Evolutionary conservation across 2,888 invertebrate genomes (phyloP).

Genomic region (Hypercompe scribonia): DNA sequence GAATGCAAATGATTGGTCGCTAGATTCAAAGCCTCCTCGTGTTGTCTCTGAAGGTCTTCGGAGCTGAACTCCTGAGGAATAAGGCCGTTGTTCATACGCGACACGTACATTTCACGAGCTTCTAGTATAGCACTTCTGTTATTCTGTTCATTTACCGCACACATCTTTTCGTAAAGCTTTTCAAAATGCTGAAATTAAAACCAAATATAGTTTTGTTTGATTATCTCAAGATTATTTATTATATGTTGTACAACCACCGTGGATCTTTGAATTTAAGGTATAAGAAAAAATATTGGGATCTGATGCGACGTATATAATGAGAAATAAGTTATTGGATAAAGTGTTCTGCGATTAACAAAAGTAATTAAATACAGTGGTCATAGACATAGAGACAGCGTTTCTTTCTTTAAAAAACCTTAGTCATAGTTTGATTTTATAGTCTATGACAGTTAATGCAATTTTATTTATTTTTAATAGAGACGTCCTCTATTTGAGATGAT

Average conservation of each 20-base stretch:
- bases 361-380: no score
- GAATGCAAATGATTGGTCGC: slow-evolving; percentile 24
- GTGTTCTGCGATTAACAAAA: no score
- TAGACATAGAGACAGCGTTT: no score
- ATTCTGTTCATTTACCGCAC: slow-evolving; percentile 27
- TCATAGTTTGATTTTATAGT: no score
- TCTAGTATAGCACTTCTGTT: slow-evolving; percentile 20
- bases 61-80: slow-evolving; percentile 12
- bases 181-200: slow-evolving; percentile 16
- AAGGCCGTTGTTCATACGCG: slow-evolving; percentile 12
- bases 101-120: slow-evolving; percentile 23
- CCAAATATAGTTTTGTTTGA: background rate
- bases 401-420: no score
- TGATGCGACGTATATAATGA: no score
- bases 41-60: slow-evolving; percentile 5
- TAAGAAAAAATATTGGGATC: no score
- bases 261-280: no score
- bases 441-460: no score
- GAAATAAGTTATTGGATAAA: no score
- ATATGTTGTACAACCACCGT: background rate
- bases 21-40: slow-evolving; percentile 6
- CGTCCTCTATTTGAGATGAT: no score
- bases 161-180: slow-evolving; percentile 17
- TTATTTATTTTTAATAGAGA: no score
- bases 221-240: background rate